Conservation (phyloP, 2,113 vertebrate genomes). For the Oenanthe melanoleuca region DNA sequence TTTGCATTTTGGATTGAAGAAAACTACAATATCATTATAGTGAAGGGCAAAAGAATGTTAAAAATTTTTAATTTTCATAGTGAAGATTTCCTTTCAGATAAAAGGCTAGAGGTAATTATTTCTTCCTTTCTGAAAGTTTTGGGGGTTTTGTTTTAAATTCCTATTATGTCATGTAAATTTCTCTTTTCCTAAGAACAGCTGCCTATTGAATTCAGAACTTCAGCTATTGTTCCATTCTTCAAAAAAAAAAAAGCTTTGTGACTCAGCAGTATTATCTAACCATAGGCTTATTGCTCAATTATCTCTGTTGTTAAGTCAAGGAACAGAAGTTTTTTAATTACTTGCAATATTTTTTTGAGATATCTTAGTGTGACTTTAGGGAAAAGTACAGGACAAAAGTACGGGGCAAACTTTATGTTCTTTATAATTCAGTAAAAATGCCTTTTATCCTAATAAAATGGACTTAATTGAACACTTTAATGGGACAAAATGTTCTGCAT, state of each 20-base stretch:
- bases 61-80: constrained; percentile 3
- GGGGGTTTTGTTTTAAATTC: not conserved
- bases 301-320: constrained; percentile 33
- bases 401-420: constrained; percentile 1
- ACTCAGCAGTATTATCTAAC: constrained; percentile 52
- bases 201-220: constrained; percentile 12
- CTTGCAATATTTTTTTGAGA: not conserved
- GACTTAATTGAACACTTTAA: constrained; percentile 21
- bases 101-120: constrained; percentile 8
- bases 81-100: constrained; percentile 12
- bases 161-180: constrained; percentile 10
- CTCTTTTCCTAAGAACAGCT: not conserved
- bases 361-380: constrained; percentile 8
- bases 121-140: not conserved
- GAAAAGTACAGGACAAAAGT: constrained; percentile 44
- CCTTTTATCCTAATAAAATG: constrained; percentile 34
- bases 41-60: not conserved
- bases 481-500: not conserved
- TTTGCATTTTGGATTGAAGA: not conserved
- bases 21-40: not conserved
- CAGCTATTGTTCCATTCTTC: not conserved
- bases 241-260: constrained; percentile 36
- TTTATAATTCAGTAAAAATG: constrained; percentile 31
- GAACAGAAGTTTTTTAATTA: constrained; percentile 52
- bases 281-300: constrained; percentile 48